A percentile compares a stretch with the other conserved stretches of the same genome.
Conservation (phyloP, 1,140 invertebrate genomes). For the Nasonia longicornis region DNA sequence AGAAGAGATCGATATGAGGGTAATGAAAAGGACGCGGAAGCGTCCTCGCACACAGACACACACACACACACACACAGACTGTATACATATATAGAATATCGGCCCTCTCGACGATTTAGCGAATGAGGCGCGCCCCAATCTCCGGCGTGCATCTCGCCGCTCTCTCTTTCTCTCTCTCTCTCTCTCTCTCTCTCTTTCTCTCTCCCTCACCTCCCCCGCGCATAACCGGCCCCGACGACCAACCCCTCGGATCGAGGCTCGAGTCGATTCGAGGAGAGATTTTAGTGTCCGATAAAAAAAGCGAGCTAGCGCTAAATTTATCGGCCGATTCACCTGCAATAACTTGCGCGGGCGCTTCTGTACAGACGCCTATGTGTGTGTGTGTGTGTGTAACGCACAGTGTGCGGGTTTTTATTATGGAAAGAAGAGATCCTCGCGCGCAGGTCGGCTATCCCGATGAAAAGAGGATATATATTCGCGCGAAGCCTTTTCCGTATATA, state of each 20-base stretch:
- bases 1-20: conserved; percentile 18
- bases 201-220: neutral
- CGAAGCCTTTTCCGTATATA: neutral
- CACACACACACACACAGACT: neutral
- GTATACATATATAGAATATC: neutral
- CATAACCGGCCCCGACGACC: neutral
- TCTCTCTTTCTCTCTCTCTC: neutral
- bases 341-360: conserved; percentile 13
- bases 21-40: conserved; percentile 37
- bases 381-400: too few species aligned
- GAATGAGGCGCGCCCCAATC: conserved; percentile 27
- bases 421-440: neutral
- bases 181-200: neutral
- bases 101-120: conserved; percentile 23
- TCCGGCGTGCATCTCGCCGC: conserved; percentile 1
- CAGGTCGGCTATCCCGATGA: neutral
- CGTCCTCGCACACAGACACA: neutral
- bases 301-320: neutral
- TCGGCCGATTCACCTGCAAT: conserved; percentile 9
- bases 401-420: conserved; percentile 18
- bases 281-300: conserved; percentile 33
- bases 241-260: neutral
- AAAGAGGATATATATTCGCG: neutral
- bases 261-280: conserved; percentile 20
- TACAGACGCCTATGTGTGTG: neutral